Base-by-base conservation (phyloP, 1,140 invertebrate genomes). In the Drosophila takahashii region DNA sequence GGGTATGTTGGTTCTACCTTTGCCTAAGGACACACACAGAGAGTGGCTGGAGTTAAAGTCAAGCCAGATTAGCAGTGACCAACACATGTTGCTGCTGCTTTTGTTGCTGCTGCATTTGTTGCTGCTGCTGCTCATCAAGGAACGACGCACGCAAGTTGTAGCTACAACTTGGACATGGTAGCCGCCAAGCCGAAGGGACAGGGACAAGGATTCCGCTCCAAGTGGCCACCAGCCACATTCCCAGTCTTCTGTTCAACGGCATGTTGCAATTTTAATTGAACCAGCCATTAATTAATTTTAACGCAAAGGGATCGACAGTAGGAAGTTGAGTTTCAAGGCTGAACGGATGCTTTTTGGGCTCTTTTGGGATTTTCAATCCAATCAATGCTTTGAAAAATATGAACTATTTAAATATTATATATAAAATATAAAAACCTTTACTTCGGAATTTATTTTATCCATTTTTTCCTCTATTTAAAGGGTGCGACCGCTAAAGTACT, bases 231-330 rank as follows among this genome's bases (percentile, higher is more conserved):
- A 58, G 9, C 18, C 48, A 53, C 61, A 65, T 76, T 57, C 59
- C 44, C 64, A 56, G 15, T 15, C 36, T 27, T 51, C 42, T 77
- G 81, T 77, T 85, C 84, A 80, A 90, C 85, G 64, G 85, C 84
- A 84, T 90, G 85, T 90, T 81, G 83, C 79, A 87, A 87, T 87
- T 87, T 87, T 87, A 87, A 87, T 87, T 87, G 83, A 83, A 87
- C 71, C 83, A 87, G 76, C 67, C 79, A 87, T 87, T 87, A 87
- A 87, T 87, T 87, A 87, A 81, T 87, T 87, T 81, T 39, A 53
- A 87, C 45, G 65, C 50, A 47, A 77, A 72, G 58, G 48, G 8
- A 18, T 44, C 16, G 16, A 4, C 8, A 44, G 15, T 44, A 44
- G 41, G 16, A 44, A 44, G 41, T 44, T 3, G 16, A 18, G 8